Base-by-base conservation (phyloP, 2,797 vertebrate species). In the Sus cebifrons region DNA sequence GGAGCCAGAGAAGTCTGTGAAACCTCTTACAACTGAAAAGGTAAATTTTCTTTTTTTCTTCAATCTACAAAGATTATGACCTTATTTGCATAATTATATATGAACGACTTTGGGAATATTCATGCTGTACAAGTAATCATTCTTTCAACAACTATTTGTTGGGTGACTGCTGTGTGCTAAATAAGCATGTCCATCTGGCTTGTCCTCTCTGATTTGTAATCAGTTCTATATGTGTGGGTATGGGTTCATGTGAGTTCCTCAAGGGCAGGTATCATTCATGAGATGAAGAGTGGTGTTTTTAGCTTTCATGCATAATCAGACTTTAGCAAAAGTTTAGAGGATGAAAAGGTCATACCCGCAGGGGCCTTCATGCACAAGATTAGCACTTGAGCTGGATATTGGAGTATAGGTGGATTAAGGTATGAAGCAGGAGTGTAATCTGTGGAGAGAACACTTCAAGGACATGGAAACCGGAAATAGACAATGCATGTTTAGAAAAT, bases 1-100 rank as follows among this genome's bases (percentile, higher is more conserved):
- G 98, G 99, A 99, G 62, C 95, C 97, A 56, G 99, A 99, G 97
- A 99, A 99, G 98, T 79, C 98, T 88, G 98, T 98, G 81, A 99
- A 99, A 97, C 98, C 98, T 56, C 98, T 98, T 94, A 98, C 98
- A 97, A 98, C 98, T 98, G 98, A 99, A 97, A 99, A 99, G 99
- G 99, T 99, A 99, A 98, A 77, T 79, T 18, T 44, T 29, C 17
- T 71, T 71, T 89, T 36, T 0, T 49, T 83, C 97, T 90, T 74
- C 52, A n/a, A 60, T 12, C 58, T 65, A 17, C 52, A 36, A 71
- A 52, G 3, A 94, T 84, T 91, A 8, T 4, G 13, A 1, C 94
- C 14, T 49, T 94, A 62, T 74, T 89, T 95, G 21, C 86, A 7
- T 96, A 62, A 23, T 78, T 92, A 18, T 0, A 13, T 89, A 14